These are phyloP conservation scores for Heliocidaris erythrogramma DNA, from an alignment of 35 echinoderm and acorn worm genomes.

Conservation along the genomic window DNA sequence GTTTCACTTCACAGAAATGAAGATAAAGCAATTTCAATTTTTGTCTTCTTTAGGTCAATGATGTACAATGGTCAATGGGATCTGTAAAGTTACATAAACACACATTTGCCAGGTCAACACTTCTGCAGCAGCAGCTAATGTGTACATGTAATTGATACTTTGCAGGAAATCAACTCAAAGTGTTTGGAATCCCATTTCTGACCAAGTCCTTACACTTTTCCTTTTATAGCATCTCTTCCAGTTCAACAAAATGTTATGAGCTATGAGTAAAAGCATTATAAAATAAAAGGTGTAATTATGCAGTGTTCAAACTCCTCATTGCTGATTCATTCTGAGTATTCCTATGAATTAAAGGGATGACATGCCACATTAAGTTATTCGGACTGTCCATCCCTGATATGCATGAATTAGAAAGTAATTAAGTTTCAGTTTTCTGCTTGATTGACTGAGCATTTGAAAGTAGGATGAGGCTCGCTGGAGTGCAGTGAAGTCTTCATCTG, in stretches of 20 bases:
- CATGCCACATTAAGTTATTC: neutral
- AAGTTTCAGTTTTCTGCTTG: conserved; percentile 27
- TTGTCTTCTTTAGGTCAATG: no score
- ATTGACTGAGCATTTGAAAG: neutral
- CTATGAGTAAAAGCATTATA: no score
- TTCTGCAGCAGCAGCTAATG: no score
- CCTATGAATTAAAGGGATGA: neutral
- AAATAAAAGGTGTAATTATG: neutral
- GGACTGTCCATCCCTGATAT: neutral
- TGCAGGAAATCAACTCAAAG: no score
- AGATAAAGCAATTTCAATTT: no score
- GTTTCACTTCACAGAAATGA: no score
- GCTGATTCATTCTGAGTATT: no score
- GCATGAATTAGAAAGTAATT: conserved; percentile 39
- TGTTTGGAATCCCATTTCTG: neutral
- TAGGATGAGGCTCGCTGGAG: neutral
- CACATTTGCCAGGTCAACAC: no score
- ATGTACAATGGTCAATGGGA: no score
- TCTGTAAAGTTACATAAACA: no score
- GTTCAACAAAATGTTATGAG: no score
- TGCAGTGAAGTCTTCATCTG: neutral
- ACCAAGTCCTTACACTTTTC: neutral
- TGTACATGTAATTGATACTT: neutral
- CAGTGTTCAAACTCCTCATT: neutral
- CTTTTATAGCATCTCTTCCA: no score